Conservation (phyloP, 2,113 vertebrate species). For the Nerophis lumbriciformis region DNA sequence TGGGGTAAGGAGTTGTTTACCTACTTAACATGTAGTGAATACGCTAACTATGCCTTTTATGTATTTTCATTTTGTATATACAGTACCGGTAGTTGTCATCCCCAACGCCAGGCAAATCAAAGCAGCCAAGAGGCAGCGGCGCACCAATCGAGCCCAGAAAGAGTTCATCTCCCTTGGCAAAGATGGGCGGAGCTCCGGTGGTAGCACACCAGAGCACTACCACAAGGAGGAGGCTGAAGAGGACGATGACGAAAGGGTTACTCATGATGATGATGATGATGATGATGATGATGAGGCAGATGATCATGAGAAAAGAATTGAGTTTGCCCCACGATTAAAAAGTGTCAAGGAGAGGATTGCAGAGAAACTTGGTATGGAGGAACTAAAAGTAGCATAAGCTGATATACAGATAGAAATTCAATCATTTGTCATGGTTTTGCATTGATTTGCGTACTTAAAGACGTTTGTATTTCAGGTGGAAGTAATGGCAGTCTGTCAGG, state of each 20-base stretch:
- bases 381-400: background rate
- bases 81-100: slow-evolving; percentile 75
- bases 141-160: slow-evolving; percentile 59
- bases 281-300: slow-evolving; percentile 74
- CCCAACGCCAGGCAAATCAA: slow-evolving; percentile 66
- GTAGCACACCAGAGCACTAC: slow-evolving; percentile 44
- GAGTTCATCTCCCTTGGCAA: slow-evolving; percentile 78
- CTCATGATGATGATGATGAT: slow-evolving; percentile 50
- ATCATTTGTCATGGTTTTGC: background rate
- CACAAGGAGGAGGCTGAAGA: slow-evolving; percentile 31
- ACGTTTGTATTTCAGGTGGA: slow-evolving; percentile 51
- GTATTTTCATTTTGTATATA: slow-evolving; percentile 20
- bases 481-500: slow-evolving; percentile 62
- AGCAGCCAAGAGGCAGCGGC: slow-evolving; percentile 74
- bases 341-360: slow-evolving; percentile 79
- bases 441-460: background rate
- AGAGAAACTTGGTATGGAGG: slow-evolving; percentile 76
- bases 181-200: slow-evolving; percentile 31
- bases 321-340: slow-evolving; percentile 77
- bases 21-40: background rate
- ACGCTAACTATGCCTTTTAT: background rate
- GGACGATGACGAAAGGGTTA: slow-evolving; percentile 40
- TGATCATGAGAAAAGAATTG: slow-evolving; percentile 74
- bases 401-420: background rate
- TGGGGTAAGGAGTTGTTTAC: background rate